Evolutionary conservation across 2,113 vertebrate species (phyloP).

Genomic region (Andinoacara biseriatus): DNA sequence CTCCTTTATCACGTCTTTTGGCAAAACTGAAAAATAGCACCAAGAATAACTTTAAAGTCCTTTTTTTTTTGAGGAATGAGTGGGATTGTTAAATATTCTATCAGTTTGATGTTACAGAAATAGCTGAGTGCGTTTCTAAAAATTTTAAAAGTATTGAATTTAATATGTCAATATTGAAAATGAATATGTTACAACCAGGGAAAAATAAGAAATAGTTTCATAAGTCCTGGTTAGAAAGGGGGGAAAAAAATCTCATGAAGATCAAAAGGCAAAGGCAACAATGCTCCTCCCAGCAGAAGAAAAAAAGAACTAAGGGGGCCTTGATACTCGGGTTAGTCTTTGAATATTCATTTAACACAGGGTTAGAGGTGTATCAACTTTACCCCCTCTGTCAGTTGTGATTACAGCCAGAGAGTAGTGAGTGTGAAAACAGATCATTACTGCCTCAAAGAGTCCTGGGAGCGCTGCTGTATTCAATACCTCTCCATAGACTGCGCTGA

Average conservation of each 20-base stretch:
- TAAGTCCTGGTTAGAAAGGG: neutral
- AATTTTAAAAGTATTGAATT: neutral
- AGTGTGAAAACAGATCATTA: conserved; percentile 74
- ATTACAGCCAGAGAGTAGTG: conserved; percentile 73
- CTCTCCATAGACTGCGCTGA: conserved; percentile 43
- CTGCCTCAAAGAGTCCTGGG: conserved; percentile 73
- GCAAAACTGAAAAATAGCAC: neutral
- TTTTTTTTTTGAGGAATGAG: neutral
- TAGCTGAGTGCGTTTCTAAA: neutral
- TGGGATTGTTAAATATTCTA: neutral
- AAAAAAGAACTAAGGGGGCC: neutral
- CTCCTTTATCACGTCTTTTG: conserved; percentile 28
- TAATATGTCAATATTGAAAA: neutral
- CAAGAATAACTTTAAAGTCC: neutral
- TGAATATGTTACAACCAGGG: neutral
- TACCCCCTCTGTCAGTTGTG: conserved; percentile 70
- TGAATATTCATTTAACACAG: conserved; percentile 48
- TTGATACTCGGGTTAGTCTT: conserved; percentile 26
- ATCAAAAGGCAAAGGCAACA: neutral
- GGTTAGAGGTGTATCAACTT: conserved; percentile 72
- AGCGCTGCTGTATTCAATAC: conserved; percentile 67
- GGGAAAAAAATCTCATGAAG: neutral
- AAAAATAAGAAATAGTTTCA: neutral
- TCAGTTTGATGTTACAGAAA: neutral
- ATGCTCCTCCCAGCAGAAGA: neutral